Evolutionary conservation across 2,888 invertebrate species (phyloP), one percentile per base, ranked within the genome.

Genomic region (Amphipoea lucens): DNA sequence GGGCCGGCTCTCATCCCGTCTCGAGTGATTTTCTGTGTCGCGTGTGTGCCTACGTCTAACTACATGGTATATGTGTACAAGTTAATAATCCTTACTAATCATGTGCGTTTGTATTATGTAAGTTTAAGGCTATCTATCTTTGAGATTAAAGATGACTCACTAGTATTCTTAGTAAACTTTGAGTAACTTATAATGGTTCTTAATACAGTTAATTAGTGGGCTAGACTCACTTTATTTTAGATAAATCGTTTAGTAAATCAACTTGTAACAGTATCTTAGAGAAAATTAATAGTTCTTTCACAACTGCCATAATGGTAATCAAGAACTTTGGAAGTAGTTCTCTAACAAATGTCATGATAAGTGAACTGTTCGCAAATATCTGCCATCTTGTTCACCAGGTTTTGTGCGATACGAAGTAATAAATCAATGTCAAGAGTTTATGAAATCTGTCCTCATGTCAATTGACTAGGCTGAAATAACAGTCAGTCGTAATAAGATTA

Each of bases 251-350:
- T 40, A 62, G 45, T 82, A 69, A 86, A 86, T 82, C 71, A 74
- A 74, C 78, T 78, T 78, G 70, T 82, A 68, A 62, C 77, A 71
- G 40, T 84, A 82, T 78, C 83, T 74, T 74, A n/a, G 74, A 84
- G 45, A 78, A 82, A 78, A 84, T 84, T 78, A 82, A 86, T 78
- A 74, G 78, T 86, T 82, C 83, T 84, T 78, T 78, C 45, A 42
- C 65, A 83, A 87, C 84, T 74, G 67, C 63, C 70, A 62, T 71
- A 76, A 76, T 68, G 73, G 86, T 78, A 74, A 82, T 86, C 73
- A 83, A 85, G 76, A 87, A 87, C 60, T 83, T 87, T 62, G 76
- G n/a, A 85, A 79, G 57, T 84, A 84, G 74, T 85, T 87, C 48
- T 87, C 29, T 79, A 66, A 76, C 76, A 87, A 84, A 83, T 76